phyloP scores from a whole-genome alignment of 2,797 vertebrate genomes.

The Sylvia borin region DNA sequence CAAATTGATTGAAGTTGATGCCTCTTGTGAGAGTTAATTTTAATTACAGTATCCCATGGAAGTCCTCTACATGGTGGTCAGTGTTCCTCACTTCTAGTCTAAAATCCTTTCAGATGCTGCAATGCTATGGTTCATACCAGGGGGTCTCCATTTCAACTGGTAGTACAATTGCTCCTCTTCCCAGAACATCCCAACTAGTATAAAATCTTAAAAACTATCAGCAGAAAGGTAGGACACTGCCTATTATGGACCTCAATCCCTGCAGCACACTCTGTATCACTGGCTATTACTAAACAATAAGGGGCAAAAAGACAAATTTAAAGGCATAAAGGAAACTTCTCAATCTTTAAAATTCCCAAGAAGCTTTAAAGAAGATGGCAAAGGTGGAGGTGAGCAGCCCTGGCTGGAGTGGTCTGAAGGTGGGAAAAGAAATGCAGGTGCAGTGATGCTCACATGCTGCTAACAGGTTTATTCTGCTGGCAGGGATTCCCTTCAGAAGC shows the following conservation, averaged over 20 bases:
- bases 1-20: background rate
- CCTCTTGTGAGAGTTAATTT: background rate
- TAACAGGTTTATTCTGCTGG: conserved; percentile 56
- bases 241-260: background rate
- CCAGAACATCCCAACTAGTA: background rate
- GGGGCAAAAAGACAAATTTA: background rate
- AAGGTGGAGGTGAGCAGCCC: background rate
- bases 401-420: background rate
- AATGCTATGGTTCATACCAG: background rate
- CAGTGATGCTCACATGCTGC: background rate
- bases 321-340: background rate
- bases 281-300: background rate
- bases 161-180: background rate
- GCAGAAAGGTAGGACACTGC: background rate
- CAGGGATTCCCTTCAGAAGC: conserved; percentile 51
- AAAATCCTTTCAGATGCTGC: background rate
- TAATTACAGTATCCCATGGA: background rate
- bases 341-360: background rate
- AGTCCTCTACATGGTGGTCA: accelerated
- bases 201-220: background rate
- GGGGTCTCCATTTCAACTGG: background rate
- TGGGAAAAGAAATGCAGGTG: background rate
- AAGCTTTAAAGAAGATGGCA: background rate
- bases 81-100: background rate
- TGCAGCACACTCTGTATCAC: background rate